Evolutionary conservation across 2,113 vertebrate genomes (phyloP).

Genomic region (Recurvirostra avosetta): DNA sequence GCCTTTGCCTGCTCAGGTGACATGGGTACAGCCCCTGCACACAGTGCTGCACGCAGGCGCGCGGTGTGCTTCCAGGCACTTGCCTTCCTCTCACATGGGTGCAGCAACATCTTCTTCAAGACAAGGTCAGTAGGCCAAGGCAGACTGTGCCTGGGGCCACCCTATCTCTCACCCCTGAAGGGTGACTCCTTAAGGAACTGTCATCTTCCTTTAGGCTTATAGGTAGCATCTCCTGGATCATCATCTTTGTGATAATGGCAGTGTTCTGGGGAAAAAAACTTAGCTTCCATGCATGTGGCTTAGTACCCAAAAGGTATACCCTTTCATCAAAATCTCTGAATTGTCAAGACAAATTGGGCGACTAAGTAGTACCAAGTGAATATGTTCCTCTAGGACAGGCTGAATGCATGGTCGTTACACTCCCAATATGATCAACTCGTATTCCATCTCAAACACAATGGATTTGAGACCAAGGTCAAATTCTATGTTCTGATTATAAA

Average conservation of each 20-base stretch:
- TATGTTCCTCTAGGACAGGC: background rate
- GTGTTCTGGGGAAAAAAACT: fast-evolving
- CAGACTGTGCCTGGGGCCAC: background rate
- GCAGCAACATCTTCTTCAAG: background rate
- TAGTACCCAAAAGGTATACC: background rate
- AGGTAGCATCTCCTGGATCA: background rate
- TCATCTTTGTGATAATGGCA: background rate
- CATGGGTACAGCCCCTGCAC: fast-evolving
- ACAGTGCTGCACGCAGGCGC: fast-evolving
- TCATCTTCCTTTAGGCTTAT: background rate
- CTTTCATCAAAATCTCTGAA: background rate
- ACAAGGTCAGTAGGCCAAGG: background rate
- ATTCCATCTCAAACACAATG: background rate
- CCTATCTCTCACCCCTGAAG: background rate
- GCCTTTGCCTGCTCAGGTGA: background rate
- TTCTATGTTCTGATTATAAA: background rate
- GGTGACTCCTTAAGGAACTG: background rate
- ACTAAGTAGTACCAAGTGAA: background rate
- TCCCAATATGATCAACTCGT: background rate
- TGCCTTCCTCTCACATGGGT: background rate
- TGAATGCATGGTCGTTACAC: background rate
- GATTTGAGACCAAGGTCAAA: background rate
- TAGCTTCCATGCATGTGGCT: background rate
- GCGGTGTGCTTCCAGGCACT: background rate
- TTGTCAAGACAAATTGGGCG: background rate